Evolutionary conservation across 2,888 invertebrate species (phyloP), one percentile per base, ranked within the genome.

Genomic region (Tholera decimalis): DNA sequence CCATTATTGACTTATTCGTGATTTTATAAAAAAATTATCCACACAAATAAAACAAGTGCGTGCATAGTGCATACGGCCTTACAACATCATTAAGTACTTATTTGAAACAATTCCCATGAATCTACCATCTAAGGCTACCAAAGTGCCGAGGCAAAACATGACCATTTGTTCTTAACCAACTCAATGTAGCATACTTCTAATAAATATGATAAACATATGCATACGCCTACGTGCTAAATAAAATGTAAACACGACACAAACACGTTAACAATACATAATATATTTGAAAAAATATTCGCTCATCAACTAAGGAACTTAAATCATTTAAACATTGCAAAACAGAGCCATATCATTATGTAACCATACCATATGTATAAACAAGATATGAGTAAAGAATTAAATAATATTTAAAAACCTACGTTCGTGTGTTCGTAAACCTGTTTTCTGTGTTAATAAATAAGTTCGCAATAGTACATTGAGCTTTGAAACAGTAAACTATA

Each of bases 261-360:
- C 43, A 58, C 15, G n/a, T 26, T 26, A 11, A 46, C 33, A 56
- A 35, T 63, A 77, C 51, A 73, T 73, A 78, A 73, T 67, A 73
- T 73, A 78, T 78, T 67, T 58, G 24, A 30, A 41, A 44, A 53
- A 61, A 44, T 50, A 56, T 44, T 60, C 18, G 8, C 57, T 60
- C 57, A 39, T 47, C 54, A 79, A 53, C 51, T 33, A 22, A 44
- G 69, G 18, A 26, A 60, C 22, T 35, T 53, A 62, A 49, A 74
- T 61, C 54, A 39, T 47, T 39, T 46, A 57, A 70, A 60, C 60
- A 60, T 28, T 50, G 49, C 55, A 46, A 59, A 62, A 69, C 73
- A 49, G 33, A 58, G 33, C 28, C 64, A 47, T 76, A 63, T 63
- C 56, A 50, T 70, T 80, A 76, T 60, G 47, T 60, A 80, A 80